Evolutionary conservation across 2,888 invertebrate species (phyloP), one percentile per base, ranked within the genome.

Genomic region (Scrobipalpa atriplicella): DNA sequence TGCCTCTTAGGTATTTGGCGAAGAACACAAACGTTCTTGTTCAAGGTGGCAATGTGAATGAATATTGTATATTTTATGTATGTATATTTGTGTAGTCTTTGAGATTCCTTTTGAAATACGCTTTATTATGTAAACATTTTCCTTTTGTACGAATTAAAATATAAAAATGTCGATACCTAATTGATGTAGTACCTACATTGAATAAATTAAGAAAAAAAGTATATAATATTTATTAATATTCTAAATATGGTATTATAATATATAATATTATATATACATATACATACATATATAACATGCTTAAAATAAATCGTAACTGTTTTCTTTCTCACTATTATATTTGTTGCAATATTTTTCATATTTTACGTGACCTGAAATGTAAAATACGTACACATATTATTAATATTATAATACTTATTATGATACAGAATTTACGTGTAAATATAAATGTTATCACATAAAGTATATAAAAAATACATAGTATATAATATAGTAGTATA

Each of bases 51-150:
- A n/a, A n/a, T n/a, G n/a, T n/a, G n/a, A n/a, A n/a, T n/a, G n/a
- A n/a, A n/a, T n/a, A n/a, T n/a, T n/a, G n/a, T n/a, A n/a, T 47
- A n/a, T 47, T 71, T 68, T 71, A 63, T 67, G 71, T 72, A 71
- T 70, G 75, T 72, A 71, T 71, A 71, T 71, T 58, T 38, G 36
- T 58, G 38, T 38, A n/a, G 58, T 58, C 9, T 29, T n/a, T 6
- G 78, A 68, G 71, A 77, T 79, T 80, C 80, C 80, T 81, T 80
- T 80, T 67, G 73, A 73, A 74, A 84, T 85, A 78, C 85, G 86
- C 86, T 86, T 86, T 85, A 85, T 77, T 73, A 75, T 77, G 69
- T 75, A 71, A 60, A 58, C 69, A 38, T 47, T 76, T 83, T 82
- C 67, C 68, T 83, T 83, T 82, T 81, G 70, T 81, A 82, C 75